These are phyloP conservation scores for Strix occidentalis DNA, from an alignment of 2,797 vertebrate genomes.

Conservation along the genomic window DNA sequence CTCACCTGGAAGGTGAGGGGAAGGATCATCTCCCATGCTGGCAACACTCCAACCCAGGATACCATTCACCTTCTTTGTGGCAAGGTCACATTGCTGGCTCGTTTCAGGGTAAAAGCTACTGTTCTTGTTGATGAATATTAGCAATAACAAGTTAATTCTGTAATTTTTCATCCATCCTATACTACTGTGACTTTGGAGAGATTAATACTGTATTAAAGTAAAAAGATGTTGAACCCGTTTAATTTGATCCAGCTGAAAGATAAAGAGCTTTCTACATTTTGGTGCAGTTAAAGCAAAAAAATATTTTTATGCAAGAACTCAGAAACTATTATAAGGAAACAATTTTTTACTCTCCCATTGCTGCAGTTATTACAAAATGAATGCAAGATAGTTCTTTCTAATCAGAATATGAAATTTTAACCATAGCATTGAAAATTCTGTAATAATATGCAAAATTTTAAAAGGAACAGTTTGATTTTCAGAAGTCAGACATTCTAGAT, in stretches of 20 bases:
- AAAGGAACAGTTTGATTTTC: neutral
- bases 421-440: neutral
- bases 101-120: neutral
- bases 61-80: neutral
- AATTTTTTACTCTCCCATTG: neutral
- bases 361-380: neutral
- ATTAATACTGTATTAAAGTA: neutral
- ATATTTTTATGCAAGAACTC: neutral
- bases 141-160: neutral
- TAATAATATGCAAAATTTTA: neutral
- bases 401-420: neutral
- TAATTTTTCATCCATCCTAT: neutral
- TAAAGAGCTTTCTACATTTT: neutral
- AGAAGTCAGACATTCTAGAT: neutral
- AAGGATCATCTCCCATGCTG: neutral
- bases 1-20: neutral
- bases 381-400: neutral
- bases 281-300: neutral
- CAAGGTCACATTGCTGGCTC: neutral
- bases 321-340: neutral
- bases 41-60: neutral
- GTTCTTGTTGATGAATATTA: conserved; percentile 4
- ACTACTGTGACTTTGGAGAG: neutral
- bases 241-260: neutral
- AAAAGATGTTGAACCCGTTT: neutral